phyloP scores from a whole-genome alignment of 2,113 vertebrate genomes.

The Chloropsis cyanopogon region DNA sequence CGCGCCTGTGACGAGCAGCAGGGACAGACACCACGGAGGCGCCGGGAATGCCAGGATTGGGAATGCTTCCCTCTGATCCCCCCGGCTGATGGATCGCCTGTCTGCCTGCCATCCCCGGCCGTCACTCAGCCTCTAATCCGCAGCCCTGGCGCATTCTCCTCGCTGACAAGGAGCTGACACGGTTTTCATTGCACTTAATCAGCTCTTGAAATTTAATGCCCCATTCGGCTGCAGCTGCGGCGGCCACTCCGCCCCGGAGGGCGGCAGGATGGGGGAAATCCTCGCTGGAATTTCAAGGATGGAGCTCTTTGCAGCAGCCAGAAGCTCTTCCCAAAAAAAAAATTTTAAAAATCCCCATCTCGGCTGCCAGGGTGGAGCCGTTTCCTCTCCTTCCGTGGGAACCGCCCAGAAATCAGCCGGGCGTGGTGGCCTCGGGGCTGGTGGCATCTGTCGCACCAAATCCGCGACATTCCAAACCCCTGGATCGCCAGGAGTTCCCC shows the following conservation, averaged over 20 bases:
- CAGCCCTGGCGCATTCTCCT: conserved; percentile 52
- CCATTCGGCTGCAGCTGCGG: background rate
- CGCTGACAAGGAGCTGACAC: conserved; percentile 49
- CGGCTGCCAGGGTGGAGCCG: accelerated
- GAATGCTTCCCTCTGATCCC: background rate
- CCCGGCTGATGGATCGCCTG: conserved; percentile 12
- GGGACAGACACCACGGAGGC: background rate
- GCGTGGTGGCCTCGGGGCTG: background rate
- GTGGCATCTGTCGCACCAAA: accelerated
- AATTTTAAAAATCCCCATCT: background rate
- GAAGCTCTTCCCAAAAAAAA: background rate
- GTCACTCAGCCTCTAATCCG: conserved; percentile 55
- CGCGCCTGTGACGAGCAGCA: accelerated
- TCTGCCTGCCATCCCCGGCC: conserved; percentile 7
- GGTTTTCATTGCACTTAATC: conserved; percentile 57
- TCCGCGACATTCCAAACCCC: background rate
- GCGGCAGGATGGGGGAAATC: background rate
- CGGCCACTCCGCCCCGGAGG: background rate
- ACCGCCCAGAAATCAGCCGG: background rate
- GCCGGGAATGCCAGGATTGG: background rate
- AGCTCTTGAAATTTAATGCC: conserved; percentile 48
- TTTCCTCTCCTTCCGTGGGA: background rate
- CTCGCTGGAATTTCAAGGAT: background rate
- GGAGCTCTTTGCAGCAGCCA: background rate
- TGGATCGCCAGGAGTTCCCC: background rate